phyloP scores from a whole-genome alignment of 2,113 vertebrate genomes.

The Crotalus helleri region DNA sequence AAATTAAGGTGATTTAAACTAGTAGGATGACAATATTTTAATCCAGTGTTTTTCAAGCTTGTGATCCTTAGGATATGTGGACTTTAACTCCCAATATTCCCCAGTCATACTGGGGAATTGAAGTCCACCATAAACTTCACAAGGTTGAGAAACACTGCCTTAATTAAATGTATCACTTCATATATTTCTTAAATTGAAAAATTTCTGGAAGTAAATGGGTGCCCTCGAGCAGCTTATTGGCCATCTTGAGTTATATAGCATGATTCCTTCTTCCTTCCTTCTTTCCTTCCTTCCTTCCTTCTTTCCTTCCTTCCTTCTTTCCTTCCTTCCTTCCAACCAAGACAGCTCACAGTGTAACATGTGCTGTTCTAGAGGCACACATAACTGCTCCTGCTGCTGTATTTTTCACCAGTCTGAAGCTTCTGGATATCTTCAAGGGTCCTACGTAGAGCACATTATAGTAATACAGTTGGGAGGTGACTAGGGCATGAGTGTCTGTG shows the following conservation, averaged over 20 bases:
- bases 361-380: neutral
- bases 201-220: neutral
- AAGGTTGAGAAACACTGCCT: neutral
- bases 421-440: too few species aligned
- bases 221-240: neutral
- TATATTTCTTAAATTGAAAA: neutral
- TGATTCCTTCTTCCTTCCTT: neutral
- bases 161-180: neutral
- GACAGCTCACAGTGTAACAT: neutral
- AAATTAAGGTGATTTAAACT: neutral
- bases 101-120: neutral
- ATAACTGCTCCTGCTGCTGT: too few species aligned
- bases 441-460: neutral
- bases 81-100: neutral
- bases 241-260: neutral
- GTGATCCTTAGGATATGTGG: neutral
- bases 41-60: neutral
- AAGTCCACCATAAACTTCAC: neutral
- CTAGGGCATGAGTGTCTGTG: neutral
- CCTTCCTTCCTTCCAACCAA: neutral
- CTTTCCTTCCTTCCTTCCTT: too few species aligned
- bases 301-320: too few species aligned
- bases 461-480: neutral
- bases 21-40: neutral
- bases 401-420: too few species aligned